Percentiles rank a stretch among this genome's conserved stretches.
phyloP scores from a whole-genome alignment of 2,888 invertebrate species.

The Campaea margaritaria region DNA sequence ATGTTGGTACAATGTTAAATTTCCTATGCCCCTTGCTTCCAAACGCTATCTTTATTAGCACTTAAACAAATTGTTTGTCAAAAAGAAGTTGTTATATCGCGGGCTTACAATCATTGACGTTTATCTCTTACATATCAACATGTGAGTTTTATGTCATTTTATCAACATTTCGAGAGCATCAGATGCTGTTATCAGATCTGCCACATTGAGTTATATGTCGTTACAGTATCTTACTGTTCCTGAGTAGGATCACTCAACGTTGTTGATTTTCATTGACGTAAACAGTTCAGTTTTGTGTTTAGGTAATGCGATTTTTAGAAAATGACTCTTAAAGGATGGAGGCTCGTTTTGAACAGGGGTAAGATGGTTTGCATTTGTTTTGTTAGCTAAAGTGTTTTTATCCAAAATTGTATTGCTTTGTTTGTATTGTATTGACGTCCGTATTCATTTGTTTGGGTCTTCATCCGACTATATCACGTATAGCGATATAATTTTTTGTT shows the following conservation, averaged over 20 bases:
- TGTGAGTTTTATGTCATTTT: slow-evolving; percentile 35
- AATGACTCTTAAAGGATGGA: slow-evolving; percentile 75
- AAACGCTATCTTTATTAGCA: slow-evolving; percentile 20
- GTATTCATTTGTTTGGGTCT: too few species aligned
- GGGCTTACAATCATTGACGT: slow-evolving; percentile 47
- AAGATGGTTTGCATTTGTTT: slow-evolving; percentile 31
- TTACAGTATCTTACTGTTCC: slow-evolving; percentile 21
- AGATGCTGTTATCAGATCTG: slow-evolving; percentile 28
- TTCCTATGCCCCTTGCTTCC: too few species aligned
- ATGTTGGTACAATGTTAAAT: too few species aligned
- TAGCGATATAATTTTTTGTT: too few species aligned
- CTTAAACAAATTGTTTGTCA: not conserved
- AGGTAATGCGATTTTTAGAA: slow-evolving; percentile 6
- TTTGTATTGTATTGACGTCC: too few species aligned
- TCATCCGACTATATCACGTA: too few species aligned
- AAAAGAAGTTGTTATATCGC: slow-evolving; percentile 4
- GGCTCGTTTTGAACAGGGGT: slow-evolving; percentile 71
- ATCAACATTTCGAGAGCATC: slow-evolving; percentile 44
- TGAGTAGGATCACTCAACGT: not conserved
- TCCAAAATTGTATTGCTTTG: not conserved
- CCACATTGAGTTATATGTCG: slow-evolving; percentile 16
- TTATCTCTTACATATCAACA: slow-evolving; percentile 63
- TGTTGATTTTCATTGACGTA: not conserved
- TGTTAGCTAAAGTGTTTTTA: too few species aligned
- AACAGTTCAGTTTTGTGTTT: not conserved